phyloP scores from a whole-genome alignment of 1,140 invertebrate species.

The Saccostrea glomerata region DNA sequence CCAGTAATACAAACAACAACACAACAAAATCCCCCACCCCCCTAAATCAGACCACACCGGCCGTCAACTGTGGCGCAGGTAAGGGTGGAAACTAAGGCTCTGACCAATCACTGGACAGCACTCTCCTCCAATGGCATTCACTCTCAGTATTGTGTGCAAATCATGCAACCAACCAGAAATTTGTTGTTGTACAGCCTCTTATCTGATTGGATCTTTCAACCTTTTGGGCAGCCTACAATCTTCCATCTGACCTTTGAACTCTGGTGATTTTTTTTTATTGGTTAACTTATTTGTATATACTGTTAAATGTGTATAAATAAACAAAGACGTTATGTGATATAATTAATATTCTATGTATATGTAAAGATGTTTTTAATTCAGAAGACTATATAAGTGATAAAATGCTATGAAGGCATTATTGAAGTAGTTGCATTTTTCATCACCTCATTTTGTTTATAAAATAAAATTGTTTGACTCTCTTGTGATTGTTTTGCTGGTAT shows the following conservation, averaged over 20 bases:
- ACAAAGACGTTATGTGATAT: conserved; percentile 30
- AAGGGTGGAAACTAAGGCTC: conserved; percentile 20
- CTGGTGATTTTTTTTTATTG: conserved; percentile 32
- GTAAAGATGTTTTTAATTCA: conserved; percentile 24
- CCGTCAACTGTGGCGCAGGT: conserved; percentile 6
- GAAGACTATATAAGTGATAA: conserved; percentile 23
- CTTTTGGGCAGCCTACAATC: conserved; percentile 34
- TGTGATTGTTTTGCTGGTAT: neutral
- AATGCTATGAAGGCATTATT: conserved; percentile 7
- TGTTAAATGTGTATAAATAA: conserved; percentile 33
- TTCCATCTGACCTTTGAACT: conserved; percentile 37
- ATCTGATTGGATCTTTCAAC: conserved; percentile 31
- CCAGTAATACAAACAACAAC: conserved; percentile 16
- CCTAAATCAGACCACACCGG: neutral
- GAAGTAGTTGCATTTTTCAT: conserved; percentile 34
- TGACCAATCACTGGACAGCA: conserved; percentile 29
- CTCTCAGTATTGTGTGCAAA: conserved; percentile 37
- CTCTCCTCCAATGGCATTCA: conserved; percentile 32
- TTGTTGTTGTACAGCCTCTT: conserved; percentile 37
- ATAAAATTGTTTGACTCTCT: conserved; percentile 31
- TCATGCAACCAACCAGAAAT: conserved; percentile 35
- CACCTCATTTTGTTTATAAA: conserved; percentile 35
- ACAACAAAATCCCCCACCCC: neutral
- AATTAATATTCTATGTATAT: conserved; percentile 12
- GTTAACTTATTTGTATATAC: conserved; percentile 24